A percentile compares a stretch with the other conserved stretches of the same genome.
Evolutionary conservation across 1,140 invertebrate genomes (phyloP).

Genomic region (Diuraphis noxia): DNA sequence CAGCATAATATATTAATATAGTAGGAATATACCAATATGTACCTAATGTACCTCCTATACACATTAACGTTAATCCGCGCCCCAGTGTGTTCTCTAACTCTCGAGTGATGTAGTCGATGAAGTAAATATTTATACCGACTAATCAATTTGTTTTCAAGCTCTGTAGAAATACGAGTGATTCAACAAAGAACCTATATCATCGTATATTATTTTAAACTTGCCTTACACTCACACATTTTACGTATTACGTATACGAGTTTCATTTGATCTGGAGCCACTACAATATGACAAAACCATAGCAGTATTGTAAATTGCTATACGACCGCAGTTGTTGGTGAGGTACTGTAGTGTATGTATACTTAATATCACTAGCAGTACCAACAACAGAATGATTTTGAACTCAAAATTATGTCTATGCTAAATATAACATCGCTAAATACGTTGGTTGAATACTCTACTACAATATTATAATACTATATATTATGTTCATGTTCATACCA

Average conservation of each 20-base stretch:
- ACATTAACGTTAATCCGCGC: neutral
- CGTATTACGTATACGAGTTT: too few relatives aligned
- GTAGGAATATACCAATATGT: too few relatives aligned
- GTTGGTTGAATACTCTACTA: neutral
- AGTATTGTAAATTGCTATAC: too few relatives aligned
- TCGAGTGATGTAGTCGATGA: neutral
- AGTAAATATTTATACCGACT: neutral
- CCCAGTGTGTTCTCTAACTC: neutral
- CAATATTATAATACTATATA: neutral
- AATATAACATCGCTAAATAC: neutral
- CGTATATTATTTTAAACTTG: neutral
- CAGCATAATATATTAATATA: neutral
- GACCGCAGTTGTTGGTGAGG: too few relatives aligned
- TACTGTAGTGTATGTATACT: too few relatives aligned
- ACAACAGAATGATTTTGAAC: neutral
- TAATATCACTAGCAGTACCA: too few relatives aligned
- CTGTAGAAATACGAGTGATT: neutral
- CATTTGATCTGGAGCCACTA: too few relatives aligned
- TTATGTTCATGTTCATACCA: neutral
- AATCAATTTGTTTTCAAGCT: neutral
- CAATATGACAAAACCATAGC: too few relatives aligned
- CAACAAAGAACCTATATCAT: neutral
- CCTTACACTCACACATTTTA: too few relatives aligned
- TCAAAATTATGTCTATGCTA: neutral
- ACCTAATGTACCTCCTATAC: too few relatives aligned